Conservation (phyloP, 2,797 vertebrate genomes). For the Coracias cyanogaster region DNA sequence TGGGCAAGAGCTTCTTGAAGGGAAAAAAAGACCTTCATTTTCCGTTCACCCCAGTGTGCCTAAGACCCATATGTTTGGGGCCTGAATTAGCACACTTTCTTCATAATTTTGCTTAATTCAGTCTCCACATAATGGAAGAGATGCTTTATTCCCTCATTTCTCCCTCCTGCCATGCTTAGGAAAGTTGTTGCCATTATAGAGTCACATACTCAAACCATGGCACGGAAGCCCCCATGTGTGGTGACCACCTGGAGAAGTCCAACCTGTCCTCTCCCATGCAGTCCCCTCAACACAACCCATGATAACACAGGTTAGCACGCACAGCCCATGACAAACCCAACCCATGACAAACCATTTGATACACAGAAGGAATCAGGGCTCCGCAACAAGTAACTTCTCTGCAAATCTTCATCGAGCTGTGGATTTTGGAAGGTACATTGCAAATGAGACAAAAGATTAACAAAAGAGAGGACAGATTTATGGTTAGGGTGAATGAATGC, state of each 20-base stretch:
- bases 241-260: not conserved
- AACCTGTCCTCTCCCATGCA: fast-evolving
- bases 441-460: not conserved
- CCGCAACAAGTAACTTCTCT: not conserved
- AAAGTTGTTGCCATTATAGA: not conserved
- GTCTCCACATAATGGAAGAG: not conserved
- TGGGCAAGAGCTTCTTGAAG: not conserved
- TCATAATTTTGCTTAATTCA: not conserved
- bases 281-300: fast-evolving
- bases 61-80: not conserved
- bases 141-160: not conserved
- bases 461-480: not conserved
- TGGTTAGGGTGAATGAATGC: not conserved
- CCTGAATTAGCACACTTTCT: not conserved
- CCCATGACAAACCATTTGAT: too few species aligned
- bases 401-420: not conserved
- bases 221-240: not conserved
- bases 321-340: too few species aligned
- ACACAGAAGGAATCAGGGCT: not conserved
- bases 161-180: not conserved
- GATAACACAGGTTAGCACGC: too few species aligned
- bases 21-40: not conserved
- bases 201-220: not conserved
- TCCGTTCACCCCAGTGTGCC: not conserved
- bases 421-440: not conserved